A percentile compares a stretch with the other conserved stretches of the same genome.
Conservation (phyloP, 2,113 vertebrate genomes). For the Phrynosoma blainvillii region DNA sequence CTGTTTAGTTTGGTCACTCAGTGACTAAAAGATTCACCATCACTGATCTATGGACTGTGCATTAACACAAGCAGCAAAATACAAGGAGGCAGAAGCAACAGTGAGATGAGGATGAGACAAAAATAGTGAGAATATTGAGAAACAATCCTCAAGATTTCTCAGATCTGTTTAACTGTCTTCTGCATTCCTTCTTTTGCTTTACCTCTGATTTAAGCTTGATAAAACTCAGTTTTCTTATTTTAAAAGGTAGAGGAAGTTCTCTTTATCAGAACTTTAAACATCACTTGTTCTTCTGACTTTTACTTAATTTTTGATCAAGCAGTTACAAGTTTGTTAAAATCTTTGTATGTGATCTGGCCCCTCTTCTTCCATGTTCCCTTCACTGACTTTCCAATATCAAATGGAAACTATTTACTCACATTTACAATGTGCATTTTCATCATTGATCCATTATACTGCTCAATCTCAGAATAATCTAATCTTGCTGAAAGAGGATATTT, state of each 20-base stretch:
- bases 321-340: not conserved
- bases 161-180: not conserved
- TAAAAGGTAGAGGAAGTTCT: not conserved
- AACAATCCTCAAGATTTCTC: not conserved
- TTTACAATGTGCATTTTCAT: not conserved
- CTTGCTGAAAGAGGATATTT: not conserved
- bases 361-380: not conserved
- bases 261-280: not conserved
- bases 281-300: not conserved
- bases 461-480: too few species aligned
- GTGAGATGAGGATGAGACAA: not conserved
- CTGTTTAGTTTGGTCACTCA: too few species aligned
- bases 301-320: not conserved
- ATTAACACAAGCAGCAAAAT: not conserved
- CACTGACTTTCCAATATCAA: not conserved
- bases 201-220: not conserved
- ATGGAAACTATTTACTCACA: not conserved
- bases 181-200: not conserved
- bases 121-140: not conserved
- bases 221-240: not conserved
- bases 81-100: not conserved
- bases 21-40: too few species aligned
- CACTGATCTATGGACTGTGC: not conserved
- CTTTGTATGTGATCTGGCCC: not conserved
- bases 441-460: too few species aligned